These are phyloP conservation scores for Sycobia sp. DNA, from an alignment of 1,140 invertebrate species.

Conservation along the genomic window DNA sequence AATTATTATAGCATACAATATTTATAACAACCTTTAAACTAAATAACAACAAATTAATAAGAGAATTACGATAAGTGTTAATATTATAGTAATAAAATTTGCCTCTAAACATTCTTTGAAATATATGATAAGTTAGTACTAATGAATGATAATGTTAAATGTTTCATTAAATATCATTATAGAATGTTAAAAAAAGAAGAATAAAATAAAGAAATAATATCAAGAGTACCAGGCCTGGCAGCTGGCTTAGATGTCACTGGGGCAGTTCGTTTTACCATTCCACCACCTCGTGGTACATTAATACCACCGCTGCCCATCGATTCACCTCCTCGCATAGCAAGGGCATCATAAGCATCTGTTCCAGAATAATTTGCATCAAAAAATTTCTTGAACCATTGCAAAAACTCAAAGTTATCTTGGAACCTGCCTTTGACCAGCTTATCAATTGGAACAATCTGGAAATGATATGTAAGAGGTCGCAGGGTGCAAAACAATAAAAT, in stretches of 20 bases:
- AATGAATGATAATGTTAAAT: neutral
- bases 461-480: constrained; percentile 60
- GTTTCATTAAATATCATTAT: neutral
- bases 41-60: no score
- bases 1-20: no score
- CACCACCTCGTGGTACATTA: constrained; percentile 64
- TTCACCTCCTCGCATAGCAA: constrained; percentile 82
- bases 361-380: constrained; percentile 98
- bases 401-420: constrained; percentile 99
- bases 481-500: constrained; percentile 55
- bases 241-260: constrained; percentile 51
- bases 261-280: constrained; percentile 55
- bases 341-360: constrained; percentile 83
- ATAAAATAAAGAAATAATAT: constrained; percentile 27
- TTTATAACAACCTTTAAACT: no score
- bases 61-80: no score
- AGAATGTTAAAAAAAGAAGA: constrained; percentile 18
- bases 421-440: constrained; percentile 92
- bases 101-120: neutral
- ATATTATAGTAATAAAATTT: no score
- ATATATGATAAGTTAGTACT: neutral
- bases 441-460: constrained; percentile 85
- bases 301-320: constrained; percentile 73
- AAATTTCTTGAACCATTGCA: constrained; percentile 99
- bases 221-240: constrained; percentile 56